A percentile compares a stretch with the other conserved stretches of the same genome.
phyloP scores from a whole-genome alignment of 2,888 invertebrate species.

The Macroteleia sp. region DNA sequence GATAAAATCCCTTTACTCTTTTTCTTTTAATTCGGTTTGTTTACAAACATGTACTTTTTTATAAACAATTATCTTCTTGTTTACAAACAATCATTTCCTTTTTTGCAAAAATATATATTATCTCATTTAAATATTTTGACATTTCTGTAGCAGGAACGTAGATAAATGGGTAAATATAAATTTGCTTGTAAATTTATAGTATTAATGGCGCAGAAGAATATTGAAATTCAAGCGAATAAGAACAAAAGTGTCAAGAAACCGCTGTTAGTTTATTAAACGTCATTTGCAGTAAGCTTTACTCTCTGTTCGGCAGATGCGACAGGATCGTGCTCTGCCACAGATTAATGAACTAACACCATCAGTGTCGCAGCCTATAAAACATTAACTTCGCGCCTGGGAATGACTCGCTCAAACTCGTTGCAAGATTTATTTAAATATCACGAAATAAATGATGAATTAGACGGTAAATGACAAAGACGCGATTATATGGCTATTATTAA shows the following conservation, averaged over 20 bases:
- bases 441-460: constrained; percentile 17
- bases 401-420: constrained; percentile 24
- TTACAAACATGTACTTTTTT: too few species aligned
- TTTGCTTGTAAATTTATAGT: too few species aligned
- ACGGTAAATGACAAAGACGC: constrained; percentile 14
- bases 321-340: constrained; percentile 69
- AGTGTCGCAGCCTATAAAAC: constrained; percentile 55
- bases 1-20: too few species aligned
- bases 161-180: too few species aligned
- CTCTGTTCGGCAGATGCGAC: constrained; percentile 74
- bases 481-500: constrained; percentile 12
- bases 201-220: constrained; percentile 75
- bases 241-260: constrained; percentile 70
- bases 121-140: too few species aligned
- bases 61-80: too few species aligned
- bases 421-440: constrained; percentile 41
- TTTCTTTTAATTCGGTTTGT: too few species aligned
- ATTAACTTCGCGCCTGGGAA: constrained; percentile 25
- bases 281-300: constrained; percentile 75
- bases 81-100: too few species aligned
- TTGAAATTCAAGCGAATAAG: constrained; percentile 70
- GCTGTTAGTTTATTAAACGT: constrained; percentile 78
- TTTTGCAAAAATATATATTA: too few species aligned
- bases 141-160: too few species aligned
- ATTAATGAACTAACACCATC: constrained; percentile 74